Conservation (phyloP, 1,140 invertebrate genomes). For the Teleogryllus occipitalis region DNA sequence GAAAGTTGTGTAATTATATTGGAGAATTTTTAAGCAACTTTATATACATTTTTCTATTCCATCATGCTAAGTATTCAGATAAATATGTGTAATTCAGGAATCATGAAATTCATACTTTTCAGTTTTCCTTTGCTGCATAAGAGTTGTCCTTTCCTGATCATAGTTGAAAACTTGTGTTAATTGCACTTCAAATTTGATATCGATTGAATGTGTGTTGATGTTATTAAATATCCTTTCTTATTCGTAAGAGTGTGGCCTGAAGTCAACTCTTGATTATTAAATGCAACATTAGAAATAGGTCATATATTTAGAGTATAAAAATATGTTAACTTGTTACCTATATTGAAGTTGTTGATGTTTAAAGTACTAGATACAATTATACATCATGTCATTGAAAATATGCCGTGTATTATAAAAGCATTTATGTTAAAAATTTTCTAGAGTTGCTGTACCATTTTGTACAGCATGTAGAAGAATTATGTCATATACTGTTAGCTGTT, state of each 20-base stretch:
- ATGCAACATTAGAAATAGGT: background rate
- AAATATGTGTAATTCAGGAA: no score
- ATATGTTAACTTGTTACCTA: background rate
- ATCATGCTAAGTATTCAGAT: no score
- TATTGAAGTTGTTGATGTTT: background rate
- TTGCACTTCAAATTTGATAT: no score
- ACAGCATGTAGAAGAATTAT: background rate
- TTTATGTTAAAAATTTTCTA: background rate
- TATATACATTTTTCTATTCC: no score
- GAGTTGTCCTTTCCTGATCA: no score
- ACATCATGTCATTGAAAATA: background rate
- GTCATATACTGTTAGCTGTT: background rate
- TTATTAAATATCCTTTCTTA: no score
- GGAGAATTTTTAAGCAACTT: no score
- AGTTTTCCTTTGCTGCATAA: no score
- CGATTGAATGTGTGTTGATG: no score
- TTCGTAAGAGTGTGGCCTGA: background rate
- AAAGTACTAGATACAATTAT: background rate
- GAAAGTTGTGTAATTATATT: no score
- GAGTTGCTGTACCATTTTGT: background rate
- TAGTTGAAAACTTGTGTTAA: no score
- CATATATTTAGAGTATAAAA: background rate
- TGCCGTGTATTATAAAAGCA: background rate
- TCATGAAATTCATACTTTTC: no score
- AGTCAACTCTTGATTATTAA: background rate